A percentile compares a stretch with the other conserved stretches of the same genome.
Conservation (phyloP, 2,113 vertebrate genomes). For the Rhinolophus sinicus region DNA sequence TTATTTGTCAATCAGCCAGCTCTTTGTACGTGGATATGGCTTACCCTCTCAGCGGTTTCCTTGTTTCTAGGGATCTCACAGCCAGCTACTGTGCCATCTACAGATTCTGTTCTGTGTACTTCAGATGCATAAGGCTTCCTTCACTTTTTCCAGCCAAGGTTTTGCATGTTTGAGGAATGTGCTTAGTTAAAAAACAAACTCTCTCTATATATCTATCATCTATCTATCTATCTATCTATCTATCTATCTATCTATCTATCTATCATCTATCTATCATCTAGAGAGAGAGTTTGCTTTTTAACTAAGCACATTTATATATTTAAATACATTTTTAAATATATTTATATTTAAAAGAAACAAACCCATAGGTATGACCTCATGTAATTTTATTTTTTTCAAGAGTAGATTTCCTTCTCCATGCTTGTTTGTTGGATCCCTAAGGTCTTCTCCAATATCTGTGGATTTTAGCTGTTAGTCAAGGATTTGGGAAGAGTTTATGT, state of each 20-base stretch:
- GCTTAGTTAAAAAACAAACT: not conserved
- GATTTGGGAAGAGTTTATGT: not conserved
- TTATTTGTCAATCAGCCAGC: not conserved
- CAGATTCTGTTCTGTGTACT: not conserved
- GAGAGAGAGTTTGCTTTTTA: too few species aligned
- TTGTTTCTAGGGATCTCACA: not conserved
- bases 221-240: too few species aligned
- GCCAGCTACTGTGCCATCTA: not conserved
- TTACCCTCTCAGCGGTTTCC: not conserved
- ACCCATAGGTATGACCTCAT: not conserved
- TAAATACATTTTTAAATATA: too few species aligned
- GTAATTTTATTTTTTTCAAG: not conserved
- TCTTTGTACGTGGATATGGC: too few species aligned
- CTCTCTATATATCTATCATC: too few species aligned
- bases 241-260: too few species aligned
- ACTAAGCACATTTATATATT: too few species aligned
- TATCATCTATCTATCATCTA: too few species aligned
- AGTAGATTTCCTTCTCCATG: not conserved
- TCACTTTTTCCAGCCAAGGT: not conserved
- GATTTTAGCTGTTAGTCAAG: not conserved
- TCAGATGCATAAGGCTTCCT: not conserved
- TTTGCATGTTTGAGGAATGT: not conserved
- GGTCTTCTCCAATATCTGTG: not conserved
- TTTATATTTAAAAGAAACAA: not conserved
- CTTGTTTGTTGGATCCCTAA: not conserved